A percentile compares a stretch with the other conserved stretches of the same genome.
These are phyloP conservation scores for Tenthredo distinguenda DNA, from an alignment of 2,888 invertebrate genomes.

Conservation along the genomic window DNA sequence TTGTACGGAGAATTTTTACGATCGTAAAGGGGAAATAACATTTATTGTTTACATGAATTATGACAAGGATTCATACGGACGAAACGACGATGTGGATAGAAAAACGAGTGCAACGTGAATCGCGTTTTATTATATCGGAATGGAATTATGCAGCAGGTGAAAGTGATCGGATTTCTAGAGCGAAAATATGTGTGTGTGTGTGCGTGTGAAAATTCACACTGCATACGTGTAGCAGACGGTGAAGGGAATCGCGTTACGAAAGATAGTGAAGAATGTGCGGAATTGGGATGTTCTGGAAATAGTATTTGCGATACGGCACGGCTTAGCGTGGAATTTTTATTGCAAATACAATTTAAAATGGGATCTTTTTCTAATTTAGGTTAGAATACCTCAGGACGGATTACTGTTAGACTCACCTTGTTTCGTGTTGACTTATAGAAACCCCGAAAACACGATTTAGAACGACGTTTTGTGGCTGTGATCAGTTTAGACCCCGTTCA, in stretches of 20 bases:
- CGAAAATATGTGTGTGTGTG: neutral
- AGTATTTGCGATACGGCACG: neutral
- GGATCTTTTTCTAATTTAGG: neutral
- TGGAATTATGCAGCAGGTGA: neutral
- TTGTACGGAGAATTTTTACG: neutral
- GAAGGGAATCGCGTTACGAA: neutral
- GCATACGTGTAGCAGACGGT: neutral
- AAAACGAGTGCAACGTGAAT: neutral
- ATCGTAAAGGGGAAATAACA: neutral
- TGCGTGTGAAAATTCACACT: neutral
- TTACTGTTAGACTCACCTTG: neutral
- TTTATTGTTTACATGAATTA: neutral
- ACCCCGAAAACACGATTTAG: neutral
- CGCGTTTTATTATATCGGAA: neutral
- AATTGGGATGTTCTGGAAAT: neutral
- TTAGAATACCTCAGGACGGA: neutral
- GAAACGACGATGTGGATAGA: neutral
- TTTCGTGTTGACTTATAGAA: neutral
- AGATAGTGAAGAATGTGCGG: neutral
- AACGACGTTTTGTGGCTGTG: neutral
- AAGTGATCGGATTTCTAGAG: neutral
- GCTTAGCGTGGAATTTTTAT: neutral
- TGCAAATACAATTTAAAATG: neutral
- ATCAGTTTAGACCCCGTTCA: neutral
- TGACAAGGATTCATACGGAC: neutral